Evolutionary conservation across 2,113 vertebrate species (phyloP), one percentile per base, ranked within the genome.

Genomic region (Prunella fulvescens): DNA sequence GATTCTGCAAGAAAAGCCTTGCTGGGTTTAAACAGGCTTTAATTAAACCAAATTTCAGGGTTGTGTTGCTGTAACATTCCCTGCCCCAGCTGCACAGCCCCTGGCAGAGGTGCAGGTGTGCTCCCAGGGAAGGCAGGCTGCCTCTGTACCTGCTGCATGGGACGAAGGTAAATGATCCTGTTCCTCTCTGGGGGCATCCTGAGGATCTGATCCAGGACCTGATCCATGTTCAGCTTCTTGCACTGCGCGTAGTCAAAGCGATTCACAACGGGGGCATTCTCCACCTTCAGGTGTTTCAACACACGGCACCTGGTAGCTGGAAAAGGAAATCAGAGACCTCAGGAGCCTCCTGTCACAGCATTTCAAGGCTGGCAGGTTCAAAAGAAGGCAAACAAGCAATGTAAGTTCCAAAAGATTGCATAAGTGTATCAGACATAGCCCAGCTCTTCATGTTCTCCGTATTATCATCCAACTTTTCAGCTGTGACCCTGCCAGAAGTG

Each of bases 171-270:
- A 89, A 99, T 99, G 90, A 99, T 99, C 26, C 99, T 98, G 95
- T 99, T 99, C 96, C 99, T 98, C 95, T 99, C 99, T 0, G 99
- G 98, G 37, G 99, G 99, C 98, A 99, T 99, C 86, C 98, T 98
- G 39, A 99, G 98, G 72, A 99, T 99, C 96, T 99, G 99, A 96
- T 99, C 99, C 89, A 99, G 97, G 26, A 99, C 98, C 95, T 99
- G 99, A 80, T 99, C 99, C 98, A 99, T 99, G 96, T 99, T 99
- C 89, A 99, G 96, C 96, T 99, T 99, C 97, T 99, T 99, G 97
- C 99, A 99, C 70, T 99, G 99, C 40, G 99, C 99, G 37, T 99
- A 99, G 97, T 99, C 99, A 78, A 99, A 99, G 53, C 99, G 97
- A 97, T 99, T 99, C 47, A 99, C 99, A 35, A 99, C 99, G 18